Evolutionary conservation across 2,888 invertebrate genomes (phyloP), one percentile per base, ranked within the genome.

Genomic region (Atrina japonica): DNA sequence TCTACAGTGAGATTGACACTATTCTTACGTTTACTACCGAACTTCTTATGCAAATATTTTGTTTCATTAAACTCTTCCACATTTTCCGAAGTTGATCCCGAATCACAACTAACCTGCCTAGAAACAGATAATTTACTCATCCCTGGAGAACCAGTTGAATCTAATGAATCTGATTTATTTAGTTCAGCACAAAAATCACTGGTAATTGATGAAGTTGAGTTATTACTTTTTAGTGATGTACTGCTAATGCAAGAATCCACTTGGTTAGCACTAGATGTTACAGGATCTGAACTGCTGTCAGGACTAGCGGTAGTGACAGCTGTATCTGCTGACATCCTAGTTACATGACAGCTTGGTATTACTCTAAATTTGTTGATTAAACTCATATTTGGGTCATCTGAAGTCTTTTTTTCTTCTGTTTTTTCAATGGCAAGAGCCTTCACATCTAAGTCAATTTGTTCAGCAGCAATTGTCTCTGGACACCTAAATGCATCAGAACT

Each of bases 21-120:
- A 27, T 23, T 29, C 53, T 85, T 86, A 25, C 83, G 70, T 61
- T 83, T 80, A 45, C 74, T 71, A 52, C 76, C 77, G 67, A 85
- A 86, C 60, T 86, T 86, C 68, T 86, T 86, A 72, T 86, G 86
- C 41, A 82, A 80, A 60, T 86, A 86, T 30, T 71, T 70, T 35
- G 60, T 58, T 40, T 82, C 78, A 18, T 60, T 58, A 27, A 67
- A 71, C 16, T 76, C 76, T 0, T 66, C 75, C 29, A 58, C 63
- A 11, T 69, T 74, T 45, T 70, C 67, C 2, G 70, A 58, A 3
- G 69, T 56, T 6, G 75, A 55, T 53, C 55, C 66, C 2, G 71
- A 71, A 25, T 71, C 71, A 27, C 56, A 53, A 43, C 71, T 66
- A 6, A 43, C 25, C 30, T 58, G 66, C n/a, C 66, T 56, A 5